These are phyloP conservation scores for Tigriopus japonicus DNA, from an alignment of 1,140 invertebrate species.

Conservation along the genomic window DNA sequence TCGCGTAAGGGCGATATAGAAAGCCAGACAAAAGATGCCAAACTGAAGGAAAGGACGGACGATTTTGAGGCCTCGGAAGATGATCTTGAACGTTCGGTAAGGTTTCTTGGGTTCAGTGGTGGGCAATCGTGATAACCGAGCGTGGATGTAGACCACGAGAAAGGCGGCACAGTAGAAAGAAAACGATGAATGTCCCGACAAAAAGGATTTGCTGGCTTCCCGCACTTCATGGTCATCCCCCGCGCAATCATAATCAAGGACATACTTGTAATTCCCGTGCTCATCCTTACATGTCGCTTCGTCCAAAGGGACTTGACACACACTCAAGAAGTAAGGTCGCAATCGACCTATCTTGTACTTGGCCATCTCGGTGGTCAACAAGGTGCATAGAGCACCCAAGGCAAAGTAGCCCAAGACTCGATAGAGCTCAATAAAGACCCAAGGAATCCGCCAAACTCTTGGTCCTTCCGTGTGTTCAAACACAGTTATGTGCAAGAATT, in stretches of 20 bases:
- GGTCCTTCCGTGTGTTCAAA: neutral
- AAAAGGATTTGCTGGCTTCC: constrained; percentile 29
- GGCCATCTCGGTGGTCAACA: constrained; percentile 10
- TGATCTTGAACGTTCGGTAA: constrained; percentile 13
- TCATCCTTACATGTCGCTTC: constrained; percentile 12
- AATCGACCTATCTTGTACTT: constrained; percentile 37
- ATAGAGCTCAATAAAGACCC: constrained; percentile 6
- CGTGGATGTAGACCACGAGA: constrained; percentile 26
- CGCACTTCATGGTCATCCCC: constrained; percentile 14
- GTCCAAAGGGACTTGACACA: constrained; percentile 29
- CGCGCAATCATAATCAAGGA: neutral
- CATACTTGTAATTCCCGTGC: constrained; percentile 2
- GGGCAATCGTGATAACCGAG: neutral
- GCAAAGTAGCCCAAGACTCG: constrained; percentile 7
- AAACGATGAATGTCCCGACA: constrained; percentile 37
- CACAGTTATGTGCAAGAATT: neutral
- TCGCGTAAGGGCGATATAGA: constrained; percentile 27
- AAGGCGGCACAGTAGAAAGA: constrained; percentile 23
- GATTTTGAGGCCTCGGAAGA: constrained; percentile 19
- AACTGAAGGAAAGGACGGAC: constrained; percentile 28
- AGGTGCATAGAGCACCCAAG: neutral
- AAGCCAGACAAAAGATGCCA: constrained; percentile 24
- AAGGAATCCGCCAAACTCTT: neutral
- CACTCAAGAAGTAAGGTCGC: constrained; percentile 35
- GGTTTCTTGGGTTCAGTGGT: neutral